phyloP scores from a whole-genome alignment of 2,113 vertebrate species.

The Ciconia boyciana region DNA sequence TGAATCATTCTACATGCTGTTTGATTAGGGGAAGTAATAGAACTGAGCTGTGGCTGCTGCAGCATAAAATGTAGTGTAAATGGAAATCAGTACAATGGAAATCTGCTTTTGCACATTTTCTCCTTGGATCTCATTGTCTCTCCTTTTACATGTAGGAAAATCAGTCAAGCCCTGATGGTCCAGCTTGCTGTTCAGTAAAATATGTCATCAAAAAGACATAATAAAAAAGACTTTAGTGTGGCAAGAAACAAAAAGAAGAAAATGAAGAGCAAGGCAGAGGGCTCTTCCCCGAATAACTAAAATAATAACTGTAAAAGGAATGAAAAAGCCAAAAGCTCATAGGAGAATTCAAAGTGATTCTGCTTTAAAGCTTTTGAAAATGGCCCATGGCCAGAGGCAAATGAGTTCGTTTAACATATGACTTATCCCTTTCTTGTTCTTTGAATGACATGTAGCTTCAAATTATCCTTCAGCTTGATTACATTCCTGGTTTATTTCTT shows the following conservation, averaged over 20 bases:
- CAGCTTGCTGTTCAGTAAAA: slow-evolving; percentile 14
- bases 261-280: not conserved
- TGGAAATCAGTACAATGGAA: not conserved
- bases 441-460: not conserved
- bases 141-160: not conserved
- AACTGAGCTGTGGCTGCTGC: not conserved
- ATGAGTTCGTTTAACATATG: slow-evolving; percentile 40
- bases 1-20: not conserved
- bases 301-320: slow-evolving; percentile 12
- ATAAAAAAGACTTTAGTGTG: not conserved
- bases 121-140: not conserved
- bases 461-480: slow-evolving; percentile 24
- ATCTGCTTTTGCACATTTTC: not conserved
- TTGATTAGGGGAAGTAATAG: not conserved
- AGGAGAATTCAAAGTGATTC: slow-evolving; percentile 7
- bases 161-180: not conserved
- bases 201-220: not conserved
- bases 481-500: slow-evolving; percentile 7
- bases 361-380: slow-evolving; percentile 26
- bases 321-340: slow-evolving; percentile 34
- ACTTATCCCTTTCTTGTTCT: slow-evolving; percentile 38
- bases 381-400: slow-evolving; percentile 28
- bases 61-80: not conserved
- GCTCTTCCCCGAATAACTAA: not conserved
- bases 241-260: not conserved